Percentiles rank a stretch among this genome's conserved stretches.
These are phyloP conservation scores for Sebastes wilsoni DNA, from an alignment of 2,797 vertebrate species.

Conservation along the genomic window DNA sequence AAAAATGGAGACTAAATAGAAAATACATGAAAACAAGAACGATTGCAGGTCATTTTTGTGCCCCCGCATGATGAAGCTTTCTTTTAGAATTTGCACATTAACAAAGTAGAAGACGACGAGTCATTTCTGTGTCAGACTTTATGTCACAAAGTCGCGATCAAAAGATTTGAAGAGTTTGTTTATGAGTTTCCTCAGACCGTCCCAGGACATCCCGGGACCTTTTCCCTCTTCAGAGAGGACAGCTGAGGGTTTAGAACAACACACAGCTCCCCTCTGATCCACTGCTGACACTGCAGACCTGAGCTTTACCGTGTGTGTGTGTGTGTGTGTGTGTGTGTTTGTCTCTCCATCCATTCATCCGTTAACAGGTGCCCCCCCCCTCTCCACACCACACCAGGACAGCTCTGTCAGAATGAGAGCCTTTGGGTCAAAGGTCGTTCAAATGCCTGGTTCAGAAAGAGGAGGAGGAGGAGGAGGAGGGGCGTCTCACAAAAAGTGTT, in stretches of 20 bases:
- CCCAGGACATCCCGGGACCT: not conserved
- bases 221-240: slow-evolving; percentile 21
- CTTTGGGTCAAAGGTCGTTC: slow-evolving; percentile 64
- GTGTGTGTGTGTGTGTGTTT: slow-evolving; percentile 23
- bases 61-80: not conserved
- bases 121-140: not conserved
- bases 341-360: slow-evolving; percentile 20
- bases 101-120: not conserved
- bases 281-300: slow-evolving; percentile 58
- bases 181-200: slow-evolving; percentile 9
- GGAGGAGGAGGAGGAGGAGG: not conserved
- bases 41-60: not conserved
- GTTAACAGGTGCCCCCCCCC: slow-evolving; percentile 34
- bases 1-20: not conserved
- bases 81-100: not conserved
- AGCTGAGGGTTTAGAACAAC: slow-evolving; percentile 34
- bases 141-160: not conserved
- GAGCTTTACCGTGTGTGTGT: slow-evolving; percentile 34
- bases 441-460: slow-evolving; percentile 9
- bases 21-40: not conserved
- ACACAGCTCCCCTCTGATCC: slow-evolving; percentile 39
- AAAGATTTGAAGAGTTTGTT: not conserved
- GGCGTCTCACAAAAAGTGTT: slow-evolving; percentile 28
- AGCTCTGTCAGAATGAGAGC: slow-evolving; percentile 4
- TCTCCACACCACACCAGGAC: not conserved